Evolutionary conservation across 1,140 invertebrate genomes (phyloP), one percentile per base, ranked within the genome.

Genomic region (Brachystomella parvula): DNA sequence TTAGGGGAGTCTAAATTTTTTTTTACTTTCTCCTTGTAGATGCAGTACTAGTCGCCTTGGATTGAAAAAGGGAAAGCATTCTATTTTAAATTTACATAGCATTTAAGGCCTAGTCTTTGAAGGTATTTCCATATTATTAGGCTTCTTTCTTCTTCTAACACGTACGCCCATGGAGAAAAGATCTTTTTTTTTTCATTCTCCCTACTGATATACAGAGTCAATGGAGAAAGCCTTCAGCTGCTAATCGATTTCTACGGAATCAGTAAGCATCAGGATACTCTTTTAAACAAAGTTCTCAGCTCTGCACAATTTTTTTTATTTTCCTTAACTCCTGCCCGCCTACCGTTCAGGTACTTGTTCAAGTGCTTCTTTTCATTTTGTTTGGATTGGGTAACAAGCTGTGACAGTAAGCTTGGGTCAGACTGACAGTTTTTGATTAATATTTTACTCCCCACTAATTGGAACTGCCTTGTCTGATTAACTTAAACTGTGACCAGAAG

Each of bases 71-170:
- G 39, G 9, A 44, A 44, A 44, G 9, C 39, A 9, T 9, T 44
- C 39, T 44, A 44, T 44, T 44, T 44, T 12, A 44, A 44, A 44
- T 44, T 44, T 44, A 44, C 39, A 44, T 44, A 44, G 39, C 39
- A 44, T 44, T 44, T 44, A 44, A 44, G n/a, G 39, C 39, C 39
- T 44, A 44, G 39, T 44, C 39, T 44, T 12, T 12, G 39, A 12
- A 12, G 39, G 39, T 44, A 53, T 53, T 53, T 53, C 49, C 49
- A 53, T 53, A 53, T 53, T 53, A 53, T 53, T 53, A 44, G n/a
- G 39, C 39, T 44, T 44, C 39, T 44, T 9, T 44, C 9, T 9
- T 44, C 39, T n/a, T 44, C n/a, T 44, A 44, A 44, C 39, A 44
- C 39, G 39, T 44, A 44, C 39, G n/a, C n/a, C n/a, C 9, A 44